A percentile compares a stretch with the other conserved stretches of the same genome.
These are phyloP conservation scores for Cryptomyrus ogoouensis DNA, from an alignment of 2,113 vertebrate genomes.

Conservation along the genomic window DNA sequence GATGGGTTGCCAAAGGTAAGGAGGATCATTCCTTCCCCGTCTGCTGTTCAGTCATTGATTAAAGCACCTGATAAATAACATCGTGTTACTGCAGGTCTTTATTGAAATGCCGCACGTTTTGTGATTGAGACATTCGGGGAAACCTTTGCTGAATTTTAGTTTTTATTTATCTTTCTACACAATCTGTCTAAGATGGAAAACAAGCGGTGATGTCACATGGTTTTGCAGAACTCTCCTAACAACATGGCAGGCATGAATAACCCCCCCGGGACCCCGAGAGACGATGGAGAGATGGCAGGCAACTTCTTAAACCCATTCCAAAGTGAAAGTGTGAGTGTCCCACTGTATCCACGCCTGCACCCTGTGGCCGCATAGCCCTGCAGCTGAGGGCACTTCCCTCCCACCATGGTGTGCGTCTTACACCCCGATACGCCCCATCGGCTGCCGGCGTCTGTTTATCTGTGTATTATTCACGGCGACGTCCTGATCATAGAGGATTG, in stretches of 20 bases:
- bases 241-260: slow-evolving; percentile 80
- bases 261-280: slow-evolving; percentile 76
- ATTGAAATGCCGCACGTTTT: not conserved
- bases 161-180: not conserved
- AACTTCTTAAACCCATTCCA: slow-evolving; percentile 88
- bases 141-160: not conserved
- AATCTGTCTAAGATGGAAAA: not conserved
- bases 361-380: not conserved
- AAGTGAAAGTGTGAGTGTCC: slow-evolving; percentile 76
- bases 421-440: not conserved
- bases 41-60: not conserved
- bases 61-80: not conserved
- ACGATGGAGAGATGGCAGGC: slow-evolving; percentile 77
- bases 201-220: not conserved
- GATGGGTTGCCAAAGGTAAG: slow-evolving; percentile 88
- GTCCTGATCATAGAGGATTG: not conserved
- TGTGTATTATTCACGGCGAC: not conserved
- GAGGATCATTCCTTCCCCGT: not conserved
- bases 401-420: too few species aligned
- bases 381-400: not conserved
- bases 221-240: slow-evolving; percentile 75
- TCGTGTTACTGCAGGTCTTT: not conserved
- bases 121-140: not conserved
- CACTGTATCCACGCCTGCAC: not conserved
- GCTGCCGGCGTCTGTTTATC: not conserved